Evolutionary conservation across 2,113 vertebrate species (phyloP), one percentile per base, ranked within the genome.

Genomic region (Meleagris gallopavo): DNA sequence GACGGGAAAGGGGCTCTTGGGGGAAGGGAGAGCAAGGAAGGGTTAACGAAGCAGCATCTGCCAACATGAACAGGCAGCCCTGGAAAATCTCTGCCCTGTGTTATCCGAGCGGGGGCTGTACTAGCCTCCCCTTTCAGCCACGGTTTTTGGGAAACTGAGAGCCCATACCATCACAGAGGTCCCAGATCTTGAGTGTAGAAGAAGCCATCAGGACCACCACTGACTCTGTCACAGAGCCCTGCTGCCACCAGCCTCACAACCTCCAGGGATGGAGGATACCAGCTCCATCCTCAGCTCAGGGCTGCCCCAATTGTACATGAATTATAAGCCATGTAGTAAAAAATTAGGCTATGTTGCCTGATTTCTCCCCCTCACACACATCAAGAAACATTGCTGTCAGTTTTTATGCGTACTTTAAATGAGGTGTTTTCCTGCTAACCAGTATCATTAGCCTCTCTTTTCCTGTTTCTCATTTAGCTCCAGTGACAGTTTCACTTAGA

Each of bases 311-410:
- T n/a, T 64, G 41, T 6, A 52, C 22, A 11, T 5, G 16, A 46
- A 43, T 41, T 46, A 34, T 13, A 69, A 21, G 50, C 29, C 2
- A 14, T 16, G 20, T 18, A 72, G 38, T 60, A 16, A 32, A 91
- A 88, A 84, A n/a, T 12, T 19, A 79, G 64, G 29, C 43, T 41
- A 29, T 9, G 11, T 21, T 54, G 25, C 60, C 43, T 24, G 0
- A 0, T 65, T 58, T n/a, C 8, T 13, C 13, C 4, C 10, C 2
- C 7, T 27, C 11, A 4, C 29, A 4, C 18, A 34, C 2, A 11
- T 13, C 34, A 19, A 75, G 81, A 72, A 24, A 2, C 6, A 43
- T 19, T 43, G n/a, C 67, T 92, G 48, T 22, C 3, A 2, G 52
- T 76, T 88, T 81, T 27, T 52, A 30, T 12, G 15, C 1, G 1